These are phyloP conservation scores for Anoncus sp. DNA, from an alignment of 2,888 invertebrate genomes.

Conservation along the genomic window DNA sequence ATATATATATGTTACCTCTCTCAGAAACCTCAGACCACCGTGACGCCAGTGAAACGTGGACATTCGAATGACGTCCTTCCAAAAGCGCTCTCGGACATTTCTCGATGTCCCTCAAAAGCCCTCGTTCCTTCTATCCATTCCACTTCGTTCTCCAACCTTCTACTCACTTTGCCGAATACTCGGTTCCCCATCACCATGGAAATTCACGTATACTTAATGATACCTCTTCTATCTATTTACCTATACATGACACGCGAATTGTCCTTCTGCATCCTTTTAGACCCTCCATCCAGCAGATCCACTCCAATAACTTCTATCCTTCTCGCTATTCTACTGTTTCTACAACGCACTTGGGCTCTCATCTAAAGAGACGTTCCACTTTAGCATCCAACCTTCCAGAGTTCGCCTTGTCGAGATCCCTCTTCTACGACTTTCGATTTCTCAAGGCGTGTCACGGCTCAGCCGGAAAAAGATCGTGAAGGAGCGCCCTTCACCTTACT, in stretches of 20 bases:
- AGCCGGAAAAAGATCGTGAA: constrained; percentile 26
- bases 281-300: constrained; percentile 13
- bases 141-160: constrained; percentile 19
- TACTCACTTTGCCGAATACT: constrained; percentile 31
- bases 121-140: constrained; percentile 25
- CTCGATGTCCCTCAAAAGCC: constrained; percentile 35
- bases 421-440: constrained; percentile 22
- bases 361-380: constrained; percentile 19
- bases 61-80: constrained; percentile 51
- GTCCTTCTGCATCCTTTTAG: constrained; percentile 16
- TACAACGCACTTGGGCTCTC: constrained; percentile 2
- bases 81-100: constrained; percentile 54
- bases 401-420: background rate
- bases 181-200: background rate
- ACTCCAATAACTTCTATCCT: constrained; percentile 40
- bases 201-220: constrained; percentile 39
- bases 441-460: constrained; percentile 1
- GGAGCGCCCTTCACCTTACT: background rate
- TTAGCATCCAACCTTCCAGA: constrained; percentile 25
- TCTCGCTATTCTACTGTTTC: constrained; percentile 27
- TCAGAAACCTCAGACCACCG: constrained; percentile 47
- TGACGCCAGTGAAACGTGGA: constrained; percentile 36
- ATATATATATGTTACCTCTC: constrained; percentile 17
- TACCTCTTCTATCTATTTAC: constrained; percentile 42
- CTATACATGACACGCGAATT: constrained; percentile 41